Evolutionary conservation across 2,797 vertebrate species (phyloP), one percentile per base, ranked within the genome.

Genomic region (Protonibea diacanthus): DNA sequence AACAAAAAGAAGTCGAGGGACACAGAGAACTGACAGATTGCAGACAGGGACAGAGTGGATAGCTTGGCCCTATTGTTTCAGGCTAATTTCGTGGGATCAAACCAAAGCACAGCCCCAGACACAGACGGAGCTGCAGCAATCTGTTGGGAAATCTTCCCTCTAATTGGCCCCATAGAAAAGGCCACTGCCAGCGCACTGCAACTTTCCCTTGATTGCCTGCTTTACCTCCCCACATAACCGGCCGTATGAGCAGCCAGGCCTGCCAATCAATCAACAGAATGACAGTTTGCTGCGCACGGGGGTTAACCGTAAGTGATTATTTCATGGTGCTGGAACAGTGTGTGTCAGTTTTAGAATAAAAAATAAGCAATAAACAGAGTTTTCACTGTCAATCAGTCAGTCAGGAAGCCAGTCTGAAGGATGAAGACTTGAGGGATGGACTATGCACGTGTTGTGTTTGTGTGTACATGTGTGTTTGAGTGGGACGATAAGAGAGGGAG

Each of bases 31-130:
- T 58, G 85, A 85, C 74, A 80, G 80, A 80, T 62, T 58, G 74
- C 61, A 83, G 75, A 86, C 45, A 58, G 79, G 72, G 80, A 65
- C 59, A n/a, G 72, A 71, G 69, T 53, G 71, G 82, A 81, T 45
- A 63, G 79, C 78, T 86, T 6, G n/a, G 77, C 55, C 77, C 88
- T 71, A 89, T 93, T 92, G 91, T 93, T 92, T 91, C 88, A 89
- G 84, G 88, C 84, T 91, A 91, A 94, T 92, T 92, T 93, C 86
- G 83, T 78, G 81, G 89, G 91, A 91, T 93, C 91, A 92, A 91
- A 93, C 85, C 86, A 86, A 88, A 88, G 91, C 86, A 74, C 80
- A 78, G 87, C 55, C 76, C 82, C 91, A 92, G 92, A 92, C 91
- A 88, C 70, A 88, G 86, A 84, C 71, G 49, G 81, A 87, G 86